Conservation (phyloP, 2,797 vertebrate species). For the Danionella dracula region DNA sequence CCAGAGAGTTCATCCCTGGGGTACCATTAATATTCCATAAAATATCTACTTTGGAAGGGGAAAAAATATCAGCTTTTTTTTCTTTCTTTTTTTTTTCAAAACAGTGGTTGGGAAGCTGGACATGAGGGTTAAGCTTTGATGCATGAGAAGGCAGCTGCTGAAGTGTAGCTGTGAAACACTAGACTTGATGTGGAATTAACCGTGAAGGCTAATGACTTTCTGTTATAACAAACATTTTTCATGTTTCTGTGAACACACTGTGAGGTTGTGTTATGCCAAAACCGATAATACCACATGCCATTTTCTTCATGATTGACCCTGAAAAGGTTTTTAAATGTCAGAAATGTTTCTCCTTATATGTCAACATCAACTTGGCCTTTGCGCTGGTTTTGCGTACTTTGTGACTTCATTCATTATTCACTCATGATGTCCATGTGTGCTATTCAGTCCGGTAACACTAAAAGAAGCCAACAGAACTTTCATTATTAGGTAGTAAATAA, state of each 20-base stretch:
- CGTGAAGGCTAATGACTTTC: no score
- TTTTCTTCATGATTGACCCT: no score
- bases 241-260: background rate
- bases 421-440: background rate
- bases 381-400: background rate
- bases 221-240: background rate
- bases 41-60: background rate
- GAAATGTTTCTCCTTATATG: background rate
- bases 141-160: background rate
- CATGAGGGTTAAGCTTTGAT: background rate
- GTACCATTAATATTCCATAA: background rate
- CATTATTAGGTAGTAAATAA: background rate
- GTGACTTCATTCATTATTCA: background rate
- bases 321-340: no score
- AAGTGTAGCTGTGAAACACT: background rate
- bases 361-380: background rate
- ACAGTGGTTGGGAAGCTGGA: background rate
- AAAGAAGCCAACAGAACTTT: slow-evolving; percentile 2
- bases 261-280: background rate
- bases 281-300: background rate
- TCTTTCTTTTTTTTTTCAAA: no score
- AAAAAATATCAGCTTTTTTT: no score
- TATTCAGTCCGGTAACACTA: background rate
- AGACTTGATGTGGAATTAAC: background rate
- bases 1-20: background rate